Base-by-base conservation (phyloP, 2,888 invertebrate species). In the Ectemnius continuus region DNA sequence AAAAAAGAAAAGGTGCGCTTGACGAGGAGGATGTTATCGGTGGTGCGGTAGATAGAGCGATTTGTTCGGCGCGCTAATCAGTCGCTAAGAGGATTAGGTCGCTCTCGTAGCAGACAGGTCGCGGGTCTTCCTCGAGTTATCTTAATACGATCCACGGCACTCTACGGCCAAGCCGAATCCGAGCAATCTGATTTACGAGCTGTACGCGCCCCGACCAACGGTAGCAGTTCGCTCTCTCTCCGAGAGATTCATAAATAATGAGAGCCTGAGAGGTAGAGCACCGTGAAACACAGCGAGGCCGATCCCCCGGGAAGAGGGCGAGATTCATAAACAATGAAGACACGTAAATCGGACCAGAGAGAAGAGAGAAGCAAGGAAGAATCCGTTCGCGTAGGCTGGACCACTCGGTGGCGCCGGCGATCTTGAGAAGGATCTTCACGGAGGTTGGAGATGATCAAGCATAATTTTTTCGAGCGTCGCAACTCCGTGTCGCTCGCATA, bases 191-290 rank as follows among this genome's bases (percentile, higher is more conserved):
- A 76, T 81, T 78, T 73, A 83, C 66, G 77, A 61, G 71, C 52
- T 52, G 5, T 6, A 14, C 16, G 48, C 58, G 70, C 45, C 57
- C 45, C 57, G 63, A 48, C 69, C 73, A 70, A 75, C 81, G 68
- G 83, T 78, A 83, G 81, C 75, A 5, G 36, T 8, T 11, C 36
- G 36, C 36, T 36, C 36, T 36, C 8, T 23, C 46, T 61, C 45
- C 61, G 61, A 69, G 69, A 75, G 83, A 83, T 84, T 83, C 84
- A 84, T 84, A 84, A 83, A 79, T 77, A 83, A 84, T 82, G 83
- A 83, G 84, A 70, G 47, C n/a, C 6, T 6, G 52, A 47, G 63
- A 61, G 48, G 16, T 20, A 48, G 48, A 26, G 61, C 20, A 47
- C 60, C 45, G 61, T 20, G 52, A 28, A 23, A 58, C 47, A 20